Evolutionary conservation across 2,888 invertebrate species (phyloP), one percentile per base, ranked within the genome.

Genomic region (Mantis religiosa): DNA sequence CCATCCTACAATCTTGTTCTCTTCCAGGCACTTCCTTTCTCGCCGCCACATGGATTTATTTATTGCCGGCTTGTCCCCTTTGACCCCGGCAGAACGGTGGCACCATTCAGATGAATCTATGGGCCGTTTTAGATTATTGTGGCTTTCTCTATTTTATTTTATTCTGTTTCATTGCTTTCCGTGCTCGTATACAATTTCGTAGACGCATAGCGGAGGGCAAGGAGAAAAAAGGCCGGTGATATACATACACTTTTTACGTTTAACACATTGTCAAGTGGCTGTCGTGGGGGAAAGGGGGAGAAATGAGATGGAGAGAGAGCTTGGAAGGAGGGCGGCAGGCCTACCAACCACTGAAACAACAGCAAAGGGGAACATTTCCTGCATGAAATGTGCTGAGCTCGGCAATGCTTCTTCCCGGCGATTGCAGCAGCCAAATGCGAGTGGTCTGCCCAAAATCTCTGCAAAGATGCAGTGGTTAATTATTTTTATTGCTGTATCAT

Each of bases 21-120:
- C 54, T 71, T 47, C 25, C 87, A 28, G 82, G 82, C 84, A 84
- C 88, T 88, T 84, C 84, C 88, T 84, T 27, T 88, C 88, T 28
- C 87, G 86, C 87, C 84, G 83, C 71, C 87, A 82, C 84, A 83
- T 28, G 71, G 87, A 89, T 89, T 89, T 89, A 90, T 90, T 90
- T 89, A 89, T 88, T 89, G 87, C 87, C 90, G 88, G 87, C 90
- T 84, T 27, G 82, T 88, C 88, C 84, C 88, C 88, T 89, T 89
- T 89, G 86, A 86, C 86, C 90, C 88, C 86, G 85, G 30, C 87
- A 89, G 90, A 90, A 87, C 89, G 89, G 87, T 88, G 90, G 89
- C 89, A 87, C 90, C 90, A 90, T 90, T 90, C 89, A 88, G 86
- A 88, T 81, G 89, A 89, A 90, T 90, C 89, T 89, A 90, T 90